Conservation (phyloP, 2,113 vertebrate genomes). For the Ictalurus furcatus region DNA sequence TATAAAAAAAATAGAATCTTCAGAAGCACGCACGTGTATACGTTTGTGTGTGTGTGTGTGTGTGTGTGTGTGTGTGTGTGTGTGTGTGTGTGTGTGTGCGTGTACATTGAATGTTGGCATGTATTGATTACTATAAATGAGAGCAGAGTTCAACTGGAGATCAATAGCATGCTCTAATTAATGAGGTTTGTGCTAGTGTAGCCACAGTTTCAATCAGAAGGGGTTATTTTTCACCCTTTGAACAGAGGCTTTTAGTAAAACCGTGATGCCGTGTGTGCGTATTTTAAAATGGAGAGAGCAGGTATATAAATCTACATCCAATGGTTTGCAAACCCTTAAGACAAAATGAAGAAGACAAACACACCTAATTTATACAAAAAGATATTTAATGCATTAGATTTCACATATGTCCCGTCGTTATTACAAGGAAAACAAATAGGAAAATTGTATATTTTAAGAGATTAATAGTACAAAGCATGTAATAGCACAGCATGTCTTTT, state of each 20-base stretch:
- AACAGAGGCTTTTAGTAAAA: not conserved
- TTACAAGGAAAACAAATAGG: not conserved
- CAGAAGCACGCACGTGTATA: conserved; percentile 13
- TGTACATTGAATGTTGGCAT: not conserved
- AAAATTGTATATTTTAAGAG: not conserved
- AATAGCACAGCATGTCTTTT: not conserved
- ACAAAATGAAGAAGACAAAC: not conserved
- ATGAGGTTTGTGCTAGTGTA: not conserved
- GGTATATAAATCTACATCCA: not conserved
- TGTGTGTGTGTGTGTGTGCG: not conserved
- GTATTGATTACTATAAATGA: conserved; percentile 12
- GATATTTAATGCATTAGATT: not conserved
- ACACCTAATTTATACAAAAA: not conserved
- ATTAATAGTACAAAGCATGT: not conserved
- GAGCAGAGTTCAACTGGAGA: not conserved
- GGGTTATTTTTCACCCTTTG: not conserved
- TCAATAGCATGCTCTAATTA: not conserved
- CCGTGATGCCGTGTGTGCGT: not conserved
- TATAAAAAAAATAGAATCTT: not conserved
- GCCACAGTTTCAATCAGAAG: not conserved
- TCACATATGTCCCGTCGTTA: not conserved
- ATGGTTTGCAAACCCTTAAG: not conserved
- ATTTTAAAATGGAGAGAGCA: not conserved
- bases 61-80: not conserved
- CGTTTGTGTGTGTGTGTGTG: no score